These are phyloP conservation scores for Sitta europaea DNA, from an alignment of 2,113 vertebrate genomes.

Conservation along the genomic window DNA sequence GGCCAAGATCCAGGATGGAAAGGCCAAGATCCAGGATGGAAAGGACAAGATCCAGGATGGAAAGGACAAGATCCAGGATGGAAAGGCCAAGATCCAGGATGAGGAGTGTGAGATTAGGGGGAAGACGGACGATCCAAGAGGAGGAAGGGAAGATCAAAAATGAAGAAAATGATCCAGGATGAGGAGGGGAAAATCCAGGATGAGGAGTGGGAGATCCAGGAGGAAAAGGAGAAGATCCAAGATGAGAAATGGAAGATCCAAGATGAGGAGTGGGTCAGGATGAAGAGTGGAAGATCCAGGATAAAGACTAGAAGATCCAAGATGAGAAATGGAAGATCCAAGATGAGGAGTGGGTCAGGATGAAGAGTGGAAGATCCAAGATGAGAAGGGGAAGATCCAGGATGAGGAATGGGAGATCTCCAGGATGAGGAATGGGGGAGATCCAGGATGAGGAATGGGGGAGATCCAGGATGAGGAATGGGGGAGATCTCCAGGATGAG, in stretches of 20 bases:
- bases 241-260: accelerated
- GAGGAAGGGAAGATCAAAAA: accelerated
- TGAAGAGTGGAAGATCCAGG: accelerated
- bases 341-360: accelerated
- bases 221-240: accelerated
- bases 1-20: too few species aligned
- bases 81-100: accelerated
- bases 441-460: too few species aligned
- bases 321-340: accelerated
- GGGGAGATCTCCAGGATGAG: not conserved
- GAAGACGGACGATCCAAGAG: too few species aligned
- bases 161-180: accelerated
- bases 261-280: accelerated
- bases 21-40: accelerated
- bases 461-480: accelerated
- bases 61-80: accelerated
- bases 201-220: accelerated
- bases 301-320: accelerated
- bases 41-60: accelerated
- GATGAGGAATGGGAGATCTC: accelerated
- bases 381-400: accelerated
- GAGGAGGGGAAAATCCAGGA: accelerated
- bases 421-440: accelerated
- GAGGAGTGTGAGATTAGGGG: accelerated
- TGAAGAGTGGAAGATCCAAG: accelerated